These are phyloP conservation scores for Oreohelix idahoensis DNA, from an alignment of 1,140 invertebrate species.

Conservation along the genomic window DNA sequence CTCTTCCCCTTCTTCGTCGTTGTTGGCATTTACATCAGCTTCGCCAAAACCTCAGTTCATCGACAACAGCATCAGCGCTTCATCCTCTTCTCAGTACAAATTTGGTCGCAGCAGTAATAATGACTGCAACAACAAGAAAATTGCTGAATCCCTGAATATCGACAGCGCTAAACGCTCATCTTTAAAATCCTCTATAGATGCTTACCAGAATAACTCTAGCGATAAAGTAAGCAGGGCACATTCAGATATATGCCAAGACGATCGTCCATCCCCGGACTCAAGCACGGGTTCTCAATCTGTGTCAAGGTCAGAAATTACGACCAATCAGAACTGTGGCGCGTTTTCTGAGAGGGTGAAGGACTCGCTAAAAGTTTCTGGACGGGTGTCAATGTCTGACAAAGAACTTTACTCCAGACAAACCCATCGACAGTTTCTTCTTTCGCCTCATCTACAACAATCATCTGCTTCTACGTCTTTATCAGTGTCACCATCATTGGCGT, in stretches of 20 bases:
- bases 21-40: conserved; percentile 6
- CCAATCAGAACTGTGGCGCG: not conserved
- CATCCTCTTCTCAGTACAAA: not conserved
- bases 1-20: conserved; percentile 26
- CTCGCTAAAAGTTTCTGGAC: not conserved
- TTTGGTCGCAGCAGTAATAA: not conserved
- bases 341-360: not conserved
- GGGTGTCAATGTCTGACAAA: not conserved
- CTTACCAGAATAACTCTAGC: not conserved
- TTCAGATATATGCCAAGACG: not conserved
- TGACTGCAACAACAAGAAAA: not conserved
- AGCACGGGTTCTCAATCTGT: not conserved
- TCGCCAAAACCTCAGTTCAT: not conserved
- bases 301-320: not conserved
- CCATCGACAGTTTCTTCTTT: not conserved
- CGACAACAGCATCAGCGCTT: conserved; percentile 5
- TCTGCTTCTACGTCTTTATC: not conserved
- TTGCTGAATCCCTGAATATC: not conserved
- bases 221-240: not conserved
- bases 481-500: not conserved
- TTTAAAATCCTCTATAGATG: not conserved
- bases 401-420: not conserved
- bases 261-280: conserved; percentile 1
- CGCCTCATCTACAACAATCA: not conserved
- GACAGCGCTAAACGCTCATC: not conserved